Conservation (phyloP, 92 coral and sea anemone species). For the Paragorgia papillata region DNA sequence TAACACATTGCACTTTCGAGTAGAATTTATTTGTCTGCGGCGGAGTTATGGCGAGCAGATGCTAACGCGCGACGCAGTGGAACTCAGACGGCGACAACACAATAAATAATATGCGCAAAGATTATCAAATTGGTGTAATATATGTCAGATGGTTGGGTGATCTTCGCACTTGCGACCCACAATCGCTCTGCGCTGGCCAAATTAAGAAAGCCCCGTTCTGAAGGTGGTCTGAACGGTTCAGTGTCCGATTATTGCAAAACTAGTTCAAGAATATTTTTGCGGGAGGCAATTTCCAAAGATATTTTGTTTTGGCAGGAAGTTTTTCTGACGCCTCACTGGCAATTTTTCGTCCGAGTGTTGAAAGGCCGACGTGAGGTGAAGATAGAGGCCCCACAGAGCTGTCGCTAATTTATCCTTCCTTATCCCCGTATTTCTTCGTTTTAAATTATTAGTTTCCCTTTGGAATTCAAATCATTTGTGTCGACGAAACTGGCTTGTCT, state of each 20-base stretch:
- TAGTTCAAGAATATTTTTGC: no score
- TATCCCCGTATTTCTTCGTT: neutral
- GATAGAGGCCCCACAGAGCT: slow-evolving; percentile 5
- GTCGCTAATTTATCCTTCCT: neutral
- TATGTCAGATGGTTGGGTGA: slow-evolving; percentile 1
- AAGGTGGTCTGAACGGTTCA: neutral
- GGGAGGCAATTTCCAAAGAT: no score
- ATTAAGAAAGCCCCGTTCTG: neutral
- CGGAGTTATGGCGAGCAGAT: neutral
- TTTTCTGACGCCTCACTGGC: neutral
- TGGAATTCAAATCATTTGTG: slow-evolving; percentile 2
- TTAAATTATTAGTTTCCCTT: neutral
- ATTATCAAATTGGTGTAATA: neutral
- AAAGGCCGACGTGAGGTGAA: slow-evolving; percentile 1
- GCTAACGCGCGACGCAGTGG: neutral
- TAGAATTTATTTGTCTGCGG: neutral
- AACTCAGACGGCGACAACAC: neutral
- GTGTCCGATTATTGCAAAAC: no score
- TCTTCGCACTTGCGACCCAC: neutral
- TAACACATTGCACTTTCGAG: neutral
- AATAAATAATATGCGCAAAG: no score
- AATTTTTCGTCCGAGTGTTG: neutral
- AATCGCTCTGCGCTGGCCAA: neutral
- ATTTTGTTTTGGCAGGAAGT: neutral
- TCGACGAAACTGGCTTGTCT: neutral